Evolutionary conservation across 1,140 invertebrate genomes (phyloP), one percentile per base, ranked within the genome.

Genomic region (Eufriesea mexicana): DNA sequence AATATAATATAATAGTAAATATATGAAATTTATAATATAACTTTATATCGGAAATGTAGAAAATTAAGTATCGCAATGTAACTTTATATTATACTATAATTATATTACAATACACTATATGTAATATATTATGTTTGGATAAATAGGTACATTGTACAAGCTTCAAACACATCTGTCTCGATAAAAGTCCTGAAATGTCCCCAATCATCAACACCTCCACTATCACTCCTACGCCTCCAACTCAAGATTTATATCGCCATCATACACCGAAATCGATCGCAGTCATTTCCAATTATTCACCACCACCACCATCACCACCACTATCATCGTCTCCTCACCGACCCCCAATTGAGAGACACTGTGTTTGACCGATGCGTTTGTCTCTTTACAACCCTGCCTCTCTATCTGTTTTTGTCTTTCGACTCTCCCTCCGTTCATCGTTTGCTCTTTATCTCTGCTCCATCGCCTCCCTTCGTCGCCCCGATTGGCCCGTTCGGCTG

Each of bases 371-470:
- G 72, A 54, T 75, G 51, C 25, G 35, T 23, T 18, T 47, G 75
- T 35, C n/a, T 70, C 49, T 35, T 61, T 25, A 59, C 74, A 78
- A 83, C 75, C 75, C 81, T n/a, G 66, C 66, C 35, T 35, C 8
- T 83, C 25, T 78, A 62, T 83, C 57, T 78, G 77, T 84, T 83
- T 78, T 83, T 67, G 49, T 79, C 75, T 16, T 42, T 62, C 72
- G 35, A 4, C 47, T 42, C 75, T 84, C 54, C 20, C 54, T 25
- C 55, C 14, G 42, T 79, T 42, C 49, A 1, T 14, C 59, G 47
- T 75, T 51, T 68, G 42, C 35, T 71, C 62, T 79, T 55, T 75
- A 67, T 84, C 59, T 84, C 25, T 14, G 45, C 54, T 64, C 45
- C n/a, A 23, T 54, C 54, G 8, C 23, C n/a, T 61, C 28, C 16